Percentiles rank a stretch among this genome's conserved stretches.
Conservation (phyloP, 2,113 vertebrate genomes). For the Brienomyrus longianalis region DNA sequence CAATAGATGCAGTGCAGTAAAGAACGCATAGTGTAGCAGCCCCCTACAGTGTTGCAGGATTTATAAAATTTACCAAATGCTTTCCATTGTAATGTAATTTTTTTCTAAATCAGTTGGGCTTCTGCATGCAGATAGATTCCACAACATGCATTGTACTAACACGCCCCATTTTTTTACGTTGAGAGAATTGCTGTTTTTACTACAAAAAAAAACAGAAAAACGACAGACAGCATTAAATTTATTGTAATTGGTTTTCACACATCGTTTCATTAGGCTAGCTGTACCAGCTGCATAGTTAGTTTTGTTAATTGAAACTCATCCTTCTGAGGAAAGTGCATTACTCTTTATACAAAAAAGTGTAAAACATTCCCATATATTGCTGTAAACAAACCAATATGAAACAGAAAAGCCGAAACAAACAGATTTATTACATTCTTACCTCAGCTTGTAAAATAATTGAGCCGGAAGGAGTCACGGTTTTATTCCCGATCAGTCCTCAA, state of each 20-base stretch:
- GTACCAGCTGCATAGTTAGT: not conserved
- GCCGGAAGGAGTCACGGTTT: not conserved
- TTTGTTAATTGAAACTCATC: slow-evolving; percentile 12
- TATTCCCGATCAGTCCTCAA: not conserved
- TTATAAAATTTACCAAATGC: not conserved
- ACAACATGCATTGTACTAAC: not conserved
- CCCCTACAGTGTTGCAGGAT: not conserved
- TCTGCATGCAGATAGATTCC: not conserved
- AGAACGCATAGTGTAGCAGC: not conserved
- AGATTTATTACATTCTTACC: not conserved
- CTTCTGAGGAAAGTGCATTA: not conserved
- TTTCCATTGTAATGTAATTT: not conserved
- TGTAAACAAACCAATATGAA: not conserved
- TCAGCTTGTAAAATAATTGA: not conserved
- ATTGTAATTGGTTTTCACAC: slow-evolving; percentile 10
- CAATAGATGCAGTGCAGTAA: not conserved
- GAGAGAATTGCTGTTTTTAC: not conserved
- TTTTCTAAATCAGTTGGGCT: not conserved
- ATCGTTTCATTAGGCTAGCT: not conserved
- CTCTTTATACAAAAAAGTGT: not conserved
- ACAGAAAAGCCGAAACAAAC: not conserved
- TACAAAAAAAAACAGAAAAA: not conserved
- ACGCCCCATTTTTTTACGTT: not conserved
- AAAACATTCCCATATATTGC: not conserved
- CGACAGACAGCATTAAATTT: not conserved